phyloP scores from a whole-genome alignment of 2,797 vertebrate genomes.

The Peromyscus nudipes region DNA sequence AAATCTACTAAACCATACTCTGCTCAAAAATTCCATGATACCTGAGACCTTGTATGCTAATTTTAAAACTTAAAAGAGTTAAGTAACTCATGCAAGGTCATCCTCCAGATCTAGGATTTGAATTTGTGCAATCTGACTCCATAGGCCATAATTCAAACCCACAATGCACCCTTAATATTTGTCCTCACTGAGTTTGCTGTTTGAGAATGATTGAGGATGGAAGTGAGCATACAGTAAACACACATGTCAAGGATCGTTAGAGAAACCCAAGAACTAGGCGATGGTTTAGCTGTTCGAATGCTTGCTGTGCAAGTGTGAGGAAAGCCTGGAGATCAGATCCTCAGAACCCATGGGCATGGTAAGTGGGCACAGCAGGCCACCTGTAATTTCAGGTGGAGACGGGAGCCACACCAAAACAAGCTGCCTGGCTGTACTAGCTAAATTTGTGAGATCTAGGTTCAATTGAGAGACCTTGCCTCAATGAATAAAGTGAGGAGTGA shows the following conservation, averaged over 20 bases:
- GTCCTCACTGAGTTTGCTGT: background rate
- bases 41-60: background rate
- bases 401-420: no score
- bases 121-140: background rate
- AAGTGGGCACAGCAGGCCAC: no score
- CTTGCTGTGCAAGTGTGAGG: background rate
- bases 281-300: background rate
- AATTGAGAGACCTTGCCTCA: background rate
- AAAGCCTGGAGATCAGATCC: no score
- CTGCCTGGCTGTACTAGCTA: background rate
- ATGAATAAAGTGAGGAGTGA: background rate
- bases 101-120: background rate
- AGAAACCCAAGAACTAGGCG: background rate
- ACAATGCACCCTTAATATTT: background rate
- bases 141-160: background rate
- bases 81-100: background rate
- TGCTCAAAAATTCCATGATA: background rate
- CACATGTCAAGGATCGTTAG: background rate
- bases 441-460: background rate
- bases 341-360: background rate
- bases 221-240: background rate
- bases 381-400: background rate
- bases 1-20: background rate
- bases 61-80: background rate
- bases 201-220: background rate